Percentiles rank a stretch among this genome's conserved stretches.
These are phyloP conservation scores for Sorex maritimensis DNA, from an alignment of 2,797 vertebrate genomes.

Conservation along the genomic window DNA sequence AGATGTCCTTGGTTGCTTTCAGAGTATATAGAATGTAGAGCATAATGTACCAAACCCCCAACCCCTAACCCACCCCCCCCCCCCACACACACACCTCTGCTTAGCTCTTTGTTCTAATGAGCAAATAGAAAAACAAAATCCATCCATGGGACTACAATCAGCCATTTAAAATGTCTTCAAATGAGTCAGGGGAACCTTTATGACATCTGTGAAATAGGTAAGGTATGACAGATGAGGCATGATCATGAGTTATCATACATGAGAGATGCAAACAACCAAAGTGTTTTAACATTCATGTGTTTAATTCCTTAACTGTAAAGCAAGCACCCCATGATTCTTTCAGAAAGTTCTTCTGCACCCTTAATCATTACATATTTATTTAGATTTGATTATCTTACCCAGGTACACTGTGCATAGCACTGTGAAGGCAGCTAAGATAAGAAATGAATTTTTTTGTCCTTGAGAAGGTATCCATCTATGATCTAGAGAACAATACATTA, in stretches of 20 bases:
- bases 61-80: no score
- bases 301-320: neutral
- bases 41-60: slow-evolving; percentile 1
- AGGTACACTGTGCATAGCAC: neutral
- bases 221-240: neutral
- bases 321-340: neutral
- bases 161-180: slow-evolving; percentile 11
- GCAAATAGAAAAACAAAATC: slow-evolving; percentile 43
- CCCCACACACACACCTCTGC: no score
- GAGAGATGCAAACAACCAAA: slow-evolving; percentile 9
- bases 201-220: slow-evolving; percentile 7
- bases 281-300: neutral
- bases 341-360: neutral
- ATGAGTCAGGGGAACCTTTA: slow-evolving; percentile 26
- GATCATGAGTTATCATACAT: neutral
- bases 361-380: slow-evolving; percentile 34
- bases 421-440: neutral
- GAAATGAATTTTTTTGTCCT: slow-evolving; percentile 15
- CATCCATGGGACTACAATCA: neutral
- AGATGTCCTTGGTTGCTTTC: slow-evolving; percentile 38
- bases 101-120: slow-evolving; percentile 52
- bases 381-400: neutral
- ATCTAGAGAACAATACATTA: neutral
- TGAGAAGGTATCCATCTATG: neutral
- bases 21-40: neutral